Base-by-base conservation (phyloP, 2,888 invertebrate species). In the Hypselothyrea guttata region DNA sequence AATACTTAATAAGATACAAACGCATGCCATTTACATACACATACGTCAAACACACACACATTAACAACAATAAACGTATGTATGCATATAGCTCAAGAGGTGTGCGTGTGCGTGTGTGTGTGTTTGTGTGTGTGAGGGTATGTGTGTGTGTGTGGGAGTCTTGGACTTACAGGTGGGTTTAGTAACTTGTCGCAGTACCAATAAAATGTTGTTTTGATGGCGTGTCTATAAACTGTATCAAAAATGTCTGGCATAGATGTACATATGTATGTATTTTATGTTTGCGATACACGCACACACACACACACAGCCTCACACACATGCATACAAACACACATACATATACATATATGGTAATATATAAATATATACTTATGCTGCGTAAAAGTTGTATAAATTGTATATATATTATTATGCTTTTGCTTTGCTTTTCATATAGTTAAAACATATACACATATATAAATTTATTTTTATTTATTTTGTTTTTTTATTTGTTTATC, bases 381-480 rank as follows among this genome's bases (percentile, higher is more conserved):
- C 72, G 71, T 75, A 78, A 78, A 84, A 82, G 53, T 79, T 85
- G 83, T 79, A 84, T 74, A 84, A 79, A 84, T 73, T 74, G 51
- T 71, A 56, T 79, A 62, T 75, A 65, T 75, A 15, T 70, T 73
- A 57, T 55, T 76, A 73, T 65, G 63, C 68, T 40, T 69, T 65
- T 60, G 46, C 45, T 66, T 45, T 48, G 22, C 15, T 42, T 38
- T 40, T 31, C 52, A 51, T 33, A 12, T 49, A 41, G 30, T 7
- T 57, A 33, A 61, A 44, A 62, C 33, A 54, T 28, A 45, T 34
- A 57, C 42, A 22, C 28, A 30, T 37, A 51, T 60, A 35, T 52
- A 45, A 51, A 7, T 35, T 47, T 38, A 13, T 16, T 35, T 30
- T 13, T 7, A 34, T 33, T 28, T 41, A 4, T 13, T 58, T 53